A percentile compares a stretch with the other conserved stretches of the same genome.
Conservation (phyloP, 2,888 invertebrate genomes). For the Cataglyphis cursor region DNA sequence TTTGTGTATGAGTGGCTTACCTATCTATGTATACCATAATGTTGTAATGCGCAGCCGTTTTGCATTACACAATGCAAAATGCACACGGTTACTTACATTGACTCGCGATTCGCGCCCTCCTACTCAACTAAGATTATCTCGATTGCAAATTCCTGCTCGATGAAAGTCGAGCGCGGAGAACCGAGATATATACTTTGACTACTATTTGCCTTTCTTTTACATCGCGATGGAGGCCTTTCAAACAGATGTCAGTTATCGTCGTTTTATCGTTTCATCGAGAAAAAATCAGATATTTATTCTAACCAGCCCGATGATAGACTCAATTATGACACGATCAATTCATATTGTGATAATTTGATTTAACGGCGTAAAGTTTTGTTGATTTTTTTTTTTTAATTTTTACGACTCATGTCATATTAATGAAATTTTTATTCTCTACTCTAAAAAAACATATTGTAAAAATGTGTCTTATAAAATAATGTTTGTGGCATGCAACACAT, state of each 20-base stretch:
- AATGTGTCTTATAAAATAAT: neutral
- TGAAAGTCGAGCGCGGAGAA: conserved; percentile 61
- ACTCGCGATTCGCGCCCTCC: conserved; percentile 35
- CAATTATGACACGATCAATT: neutral
- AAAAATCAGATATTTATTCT: conserved; percentile 25
- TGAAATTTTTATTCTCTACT: neutral
- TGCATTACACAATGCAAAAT: conserved; percentile 46
- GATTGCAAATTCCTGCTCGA: conserved; percentile 63
- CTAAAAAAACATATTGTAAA: neutral
- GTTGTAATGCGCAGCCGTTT: conserved; percentile 26
- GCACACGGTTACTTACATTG: conserved; percentile 28
- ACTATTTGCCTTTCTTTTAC: conserved; percentile 23
- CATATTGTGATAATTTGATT: neutral
- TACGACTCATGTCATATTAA: neutral
- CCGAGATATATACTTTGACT: neutral
- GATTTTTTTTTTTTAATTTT: neutral
- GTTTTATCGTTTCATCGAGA: conserved; percentile 15
- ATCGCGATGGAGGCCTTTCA: conserved; percentile 3
- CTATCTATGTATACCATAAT: neutral
- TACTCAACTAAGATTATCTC: conserved; percentile 44
- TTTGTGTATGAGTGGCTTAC: conserved; percentile 36
- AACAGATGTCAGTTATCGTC: conserved; percentile 1
- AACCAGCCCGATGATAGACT: neutral
- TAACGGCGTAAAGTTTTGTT: neutral
- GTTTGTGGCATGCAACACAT: neutral